Evolutionary conservation across 1,140 invertebrate species (phyloP).

Genomic region (Ridgeia piscesae): DNA sequence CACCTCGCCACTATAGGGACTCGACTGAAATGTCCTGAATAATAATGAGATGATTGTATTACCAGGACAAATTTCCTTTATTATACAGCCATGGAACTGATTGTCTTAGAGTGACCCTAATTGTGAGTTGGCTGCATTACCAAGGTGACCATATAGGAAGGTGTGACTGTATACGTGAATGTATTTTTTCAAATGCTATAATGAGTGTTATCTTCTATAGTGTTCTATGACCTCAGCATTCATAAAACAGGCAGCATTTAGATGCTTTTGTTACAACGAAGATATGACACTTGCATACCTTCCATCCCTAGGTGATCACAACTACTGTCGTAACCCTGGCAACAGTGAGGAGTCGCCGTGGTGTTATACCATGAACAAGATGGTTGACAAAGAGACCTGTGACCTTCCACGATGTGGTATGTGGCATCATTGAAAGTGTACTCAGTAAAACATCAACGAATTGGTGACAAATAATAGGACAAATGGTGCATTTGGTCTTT

Average conservation of each 20-base stretch:
- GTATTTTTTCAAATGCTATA: neutral
- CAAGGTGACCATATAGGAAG: no score
- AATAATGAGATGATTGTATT: no score
- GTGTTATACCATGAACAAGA: constrained; percentile 72
- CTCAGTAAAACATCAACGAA: neutral
- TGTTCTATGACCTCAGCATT: neutral
- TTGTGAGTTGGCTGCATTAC: no score
- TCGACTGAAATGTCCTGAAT: no score
- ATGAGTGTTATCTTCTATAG: neutral
- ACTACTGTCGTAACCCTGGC: constrained; percentile 90
- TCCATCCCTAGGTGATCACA: constrained; percentile 70
- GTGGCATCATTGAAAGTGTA: neutral
- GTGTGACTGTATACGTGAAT: neutral
- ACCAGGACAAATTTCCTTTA: no score
- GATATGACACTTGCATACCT: neutral
- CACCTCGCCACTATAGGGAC: no score
- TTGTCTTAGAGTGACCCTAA: no score
- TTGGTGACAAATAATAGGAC: neutral
- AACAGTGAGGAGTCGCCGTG: constrained; percentile 78
- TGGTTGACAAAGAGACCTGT: constrained; percentile 71
- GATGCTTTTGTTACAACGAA: neutral
- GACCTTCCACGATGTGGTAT: constrained; percentile 80
- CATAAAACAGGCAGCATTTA: neutral
- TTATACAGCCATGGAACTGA: no score
- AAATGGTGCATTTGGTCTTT: neutral